phyloP scores from a whole-genome alignment of 2,797 vertebrate species.

The Cuculus canorus region DNA sequence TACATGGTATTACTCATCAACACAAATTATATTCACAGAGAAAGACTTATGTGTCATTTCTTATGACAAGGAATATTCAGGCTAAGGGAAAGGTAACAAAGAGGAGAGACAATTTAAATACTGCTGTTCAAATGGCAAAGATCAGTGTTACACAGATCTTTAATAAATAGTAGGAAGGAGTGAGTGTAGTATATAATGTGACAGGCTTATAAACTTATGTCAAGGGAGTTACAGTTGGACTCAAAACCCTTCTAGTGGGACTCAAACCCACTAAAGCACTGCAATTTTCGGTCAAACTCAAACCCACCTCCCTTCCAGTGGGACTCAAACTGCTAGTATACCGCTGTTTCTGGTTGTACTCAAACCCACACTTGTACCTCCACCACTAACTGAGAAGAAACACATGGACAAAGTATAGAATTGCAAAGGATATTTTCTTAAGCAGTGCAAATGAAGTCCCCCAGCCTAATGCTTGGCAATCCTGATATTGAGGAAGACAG shows the following conservation, averaged over 20 bases:
- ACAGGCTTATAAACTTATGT: not conserved
- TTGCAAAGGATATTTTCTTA: not conserved
- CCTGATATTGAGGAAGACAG: not conserved
- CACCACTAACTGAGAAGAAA: not conserved
- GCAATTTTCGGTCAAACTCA: not conserved
- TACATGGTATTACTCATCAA: too few species aligned
- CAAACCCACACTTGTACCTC: not conserved
- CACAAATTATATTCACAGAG: too few species aligned
- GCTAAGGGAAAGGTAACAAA: not conserved
- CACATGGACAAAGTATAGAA: not conserved
- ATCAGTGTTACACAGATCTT: not conserved
- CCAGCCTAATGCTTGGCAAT: not conserved
- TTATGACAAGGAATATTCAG: not conserved
- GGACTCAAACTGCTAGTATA: not conserved
- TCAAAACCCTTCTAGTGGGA: not conserved
- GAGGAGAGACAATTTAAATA: not conserved
- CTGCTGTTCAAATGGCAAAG: not conserved
- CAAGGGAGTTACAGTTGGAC: not conserved
- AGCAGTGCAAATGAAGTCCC: accelerated
- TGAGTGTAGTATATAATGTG: not conserved
- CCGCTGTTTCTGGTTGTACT: not conserved
- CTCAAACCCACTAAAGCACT: not conserved
- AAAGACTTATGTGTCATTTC: too few species aligned
- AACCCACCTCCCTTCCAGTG: too few species aligned
- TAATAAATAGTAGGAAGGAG: not conserved